These are phyloP conservation scores for Netelia melanura DNA, from an alignment of 2,888 invertebrate species.

Conservation along the genomic window DNA sequence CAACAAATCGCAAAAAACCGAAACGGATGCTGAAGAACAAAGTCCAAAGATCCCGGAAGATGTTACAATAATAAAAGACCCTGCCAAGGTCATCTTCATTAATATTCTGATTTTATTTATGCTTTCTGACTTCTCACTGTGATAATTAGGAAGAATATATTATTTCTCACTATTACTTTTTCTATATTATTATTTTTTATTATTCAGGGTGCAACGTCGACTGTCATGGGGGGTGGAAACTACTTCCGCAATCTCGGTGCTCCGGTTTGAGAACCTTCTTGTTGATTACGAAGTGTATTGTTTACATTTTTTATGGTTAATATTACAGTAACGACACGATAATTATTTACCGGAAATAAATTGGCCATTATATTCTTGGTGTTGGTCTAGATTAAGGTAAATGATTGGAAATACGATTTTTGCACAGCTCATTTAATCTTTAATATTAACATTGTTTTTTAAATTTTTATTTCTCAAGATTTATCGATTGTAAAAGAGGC, in stretches of 20 bases:
- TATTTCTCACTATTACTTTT: not conserved
- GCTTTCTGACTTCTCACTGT: not conserved
- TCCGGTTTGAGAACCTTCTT: constrained; percentile 24
- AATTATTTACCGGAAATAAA: too few species aligned
- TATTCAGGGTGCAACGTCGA: constrained; percentile 50
- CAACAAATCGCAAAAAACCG: constrained; percentile 26
- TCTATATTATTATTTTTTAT: not conserved
- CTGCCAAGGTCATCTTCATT: constrained; percentile 47
- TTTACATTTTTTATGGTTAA: not conserved
- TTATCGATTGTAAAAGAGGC: too few species aligned
- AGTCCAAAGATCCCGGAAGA: constrained; percentile 37
- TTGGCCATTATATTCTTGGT: too few species aligned
- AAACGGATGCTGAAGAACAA: constrained; percentile 35
- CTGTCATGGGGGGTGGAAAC: constrained; percentile 51
- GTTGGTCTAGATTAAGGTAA: too few species aligned
- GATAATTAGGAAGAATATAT: not conserved
- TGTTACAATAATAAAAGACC: constrained; percentile 59
- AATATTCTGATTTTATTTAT: not conserved
- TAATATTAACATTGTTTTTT: too few species aligned
- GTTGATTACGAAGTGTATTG: not conserved
- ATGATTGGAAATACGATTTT: too few species aligned
- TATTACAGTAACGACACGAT: too few species aligned
- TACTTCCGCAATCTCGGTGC: constrained; percentile 56
- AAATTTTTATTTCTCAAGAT: too few species aligned
- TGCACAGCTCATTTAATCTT: too few species aligned